Evolutionary conservation across 2,888 invertebrate genomes (phyloP).

Genomic region (Pinctada fucata): DNA sequence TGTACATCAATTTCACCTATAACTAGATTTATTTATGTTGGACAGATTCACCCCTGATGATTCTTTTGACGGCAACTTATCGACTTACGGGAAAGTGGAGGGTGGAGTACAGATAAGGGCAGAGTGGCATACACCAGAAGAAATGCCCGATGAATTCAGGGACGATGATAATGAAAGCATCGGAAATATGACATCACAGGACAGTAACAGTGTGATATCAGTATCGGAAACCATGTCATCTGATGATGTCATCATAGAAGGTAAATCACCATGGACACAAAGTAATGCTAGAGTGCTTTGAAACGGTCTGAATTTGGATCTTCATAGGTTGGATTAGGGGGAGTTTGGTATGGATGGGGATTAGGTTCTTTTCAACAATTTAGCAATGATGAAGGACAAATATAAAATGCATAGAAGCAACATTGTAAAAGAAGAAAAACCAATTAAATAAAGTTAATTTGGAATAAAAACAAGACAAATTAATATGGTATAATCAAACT

Average conservation of each 20-base stretch:
- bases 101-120: slow-evolving; percentile 48
- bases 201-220: slow-evolving; percentile 47
- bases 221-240: slow-evolving; percentile 40
- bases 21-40: background rate
- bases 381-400: too few relatives aligned
- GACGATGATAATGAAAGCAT: slow-evolving; percentile 52
- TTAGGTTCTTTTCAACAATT: too few relatives aligned
- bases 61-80: slow-evolving; percentile 30
- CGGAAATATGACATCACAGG: slow-evolving; percentile 39
- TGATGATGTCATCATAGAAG: slow-evolving; percentile 61
- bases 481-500: too few relatives aligned
- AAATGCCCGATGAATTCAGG: slow-evolving; percentile 52
- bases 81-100: slow-evolving; percentile 42
- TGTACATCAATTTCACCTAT: too few relatives aligned
- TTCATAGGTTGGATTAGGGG: too few relatives aligned
- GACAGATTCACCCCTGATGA: slow-evolving; percentile 46
- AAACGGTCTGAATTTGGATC: background rate
- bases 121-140: slow-evolving; percentile 48
- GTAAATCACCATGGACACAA: slow-evolving; percentile 27
- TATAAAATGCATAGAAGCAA: too few relatives aligned
- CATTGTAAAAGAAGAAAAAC: too few relatives aligned
- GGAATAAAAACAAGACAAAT: too few relatives aligned
- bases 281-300: too few relatives aligned
- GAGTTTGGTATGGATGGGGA: too few relatives aligned
- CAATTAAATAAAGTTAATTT: too few relatives aligned